These are phyloP conservation scores for Leptopilina syphax DNA, from an alignment of 2,888 invertebrate species.

Conservation along the genomic window DNA sequence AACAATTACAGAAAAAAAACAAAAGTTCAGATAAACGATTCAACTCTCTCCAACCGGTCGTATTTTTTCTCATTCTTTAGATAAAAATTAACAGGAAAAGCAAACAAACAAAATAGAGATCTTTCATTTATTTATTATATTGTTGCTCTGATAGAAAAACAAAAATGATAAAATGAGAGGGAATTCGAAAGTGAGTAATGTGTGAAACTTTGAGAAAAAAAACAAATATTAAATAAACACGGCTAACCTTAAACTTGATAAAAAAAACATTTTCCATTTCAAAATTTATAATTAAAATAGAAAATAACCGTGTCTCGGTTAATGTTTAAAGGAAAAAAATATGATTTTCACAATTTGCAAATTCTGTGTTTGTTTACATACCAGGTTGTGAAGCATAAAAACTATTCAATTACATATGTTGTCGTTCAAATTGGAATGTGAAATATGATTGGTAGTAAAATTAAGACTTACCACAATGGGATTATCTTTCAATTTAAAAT, in stretches of 20 bases:
- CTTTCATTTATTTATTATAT: not conserved
- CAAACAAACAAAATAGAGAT: not conserved
- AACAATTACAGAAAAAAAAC: not conserved
- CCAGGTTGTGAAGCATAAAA: constrained; percentile 59
- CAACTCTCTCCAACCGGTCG: not conserved
- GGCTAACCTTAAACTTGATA: constrained; percentile 4
- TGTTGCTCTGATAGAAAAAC: not conserved
- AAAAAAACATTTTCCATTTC: constrained; percentile 7
- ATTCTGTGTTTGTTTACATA: constrained; percentile 72
- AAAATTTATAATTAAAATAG: not conserved
- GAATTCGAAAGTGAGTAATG: constrained; percentile 5
- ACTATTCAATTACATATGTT: constrained; percentile 46
- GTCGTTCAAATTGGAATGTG: not conserved
- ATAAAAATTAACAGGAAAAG: not conserved
- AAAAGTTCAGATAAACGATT: not conserved
- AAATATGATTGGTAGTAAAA: constrained; percentile 45
- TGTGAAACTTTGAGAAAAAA: constrained; percentile 1
- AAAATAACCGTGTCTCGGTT: not conserved
- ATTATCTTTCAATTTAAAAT: constrained; percentile 52
- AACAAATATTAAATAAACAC: constrained; percentile 16
- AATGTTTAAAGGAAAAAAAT: not conserved
- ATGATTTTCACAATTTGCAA: constrained; percentile 34
- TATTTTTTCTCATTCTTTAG: not conserved
- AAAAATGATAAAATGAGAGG: constrained; percentile 13
- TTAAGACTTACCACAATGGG: constrained; percentile 65